phyloP scores from a whole-genome alignment of 2,113 vertebrate species.

The Strix uralensis region DNA sequence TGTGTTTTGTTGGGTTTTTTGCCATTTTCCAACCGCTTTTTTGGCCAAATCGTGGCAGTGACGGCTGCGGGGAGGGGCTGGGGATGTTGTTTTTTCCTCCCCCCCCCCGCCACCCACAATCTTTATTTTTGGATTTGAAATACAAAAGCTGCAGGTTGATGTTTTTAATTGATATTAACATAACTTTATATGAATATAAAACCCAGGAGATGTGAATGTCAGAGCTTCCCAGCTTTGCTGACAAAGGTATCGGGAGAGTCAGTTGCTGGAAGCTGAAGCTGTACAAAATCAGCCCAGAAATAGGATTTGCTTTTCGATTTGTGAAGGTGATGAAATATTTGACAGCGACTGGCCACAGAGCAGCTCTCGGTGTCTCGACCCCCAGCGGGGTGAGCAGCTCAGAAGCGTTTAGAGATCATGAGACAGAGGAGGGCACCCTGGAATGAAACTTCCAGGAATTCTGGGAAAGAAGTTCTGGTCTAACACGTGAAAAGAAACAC shows the following conservation, averaged over 20 bases:
- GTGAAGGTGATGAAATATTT: too few relatives aligned
- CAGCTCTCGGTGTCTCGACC: neutral
- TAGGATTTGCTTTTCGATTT: neutral
- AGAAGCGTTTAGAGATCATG: neutral
- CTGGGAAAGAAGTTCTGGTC: neutral
- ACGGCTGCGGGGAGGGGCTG: too few relatives aligned
- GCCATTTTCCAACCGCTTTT: too few relatives aligned
- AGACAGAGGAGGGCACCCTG: neutral
- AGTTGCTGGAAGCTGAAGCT: neutral
- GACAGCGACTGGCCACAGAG: too few relatives aligned
- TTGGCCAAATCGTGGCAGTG: too few relatives aligned
- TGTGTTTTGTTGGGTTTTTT: too few relatives aligned
- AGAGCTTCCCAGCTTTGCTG: neutral
- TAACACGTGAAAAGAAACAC: neutral
- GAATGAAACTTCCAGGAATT: neutral
- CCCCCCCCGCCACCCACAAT: too few relatives aligned
- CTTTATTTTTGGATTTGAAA: too few relatives aligned
- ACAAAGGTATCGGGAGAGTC: neutral
- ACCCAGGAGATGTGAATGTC: neutral
- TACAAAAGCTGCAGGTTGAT: too few relatives aligned
- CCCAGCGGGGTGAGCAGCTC: neutral
- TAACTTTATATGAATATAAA: neutral
- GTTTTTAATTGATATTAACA: too few relatives aligned
- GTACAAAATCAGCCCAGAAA: neutral
- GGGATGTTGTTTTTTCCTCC: too few relatives aligned